Evolutionary conservation across 2,113 vertebrate species (phyloP).

Genomic region (Cynopterus brachyotis): DNA sequence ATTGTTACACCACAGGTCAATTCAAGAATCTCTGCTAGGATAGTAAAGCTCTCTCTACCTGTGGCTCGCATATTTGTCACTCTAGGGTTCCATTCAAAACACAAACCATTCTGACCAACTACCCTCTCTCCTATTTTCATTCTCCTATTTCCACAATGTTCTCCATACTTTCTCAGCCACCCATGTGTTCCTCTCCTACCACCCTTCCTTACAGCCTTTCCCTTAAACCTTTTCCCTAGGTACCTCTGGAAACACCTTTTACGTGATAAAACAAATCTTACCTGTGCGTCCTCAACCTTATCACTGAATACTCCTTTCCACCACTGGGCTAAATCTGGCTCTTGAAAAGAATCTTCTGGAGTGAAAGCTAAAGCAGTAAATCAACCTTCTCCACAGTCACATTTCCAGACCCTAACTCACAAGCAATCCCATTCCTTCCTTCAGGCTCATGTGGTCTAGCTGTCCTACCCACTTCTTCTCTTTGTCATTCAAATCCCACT

Average conservation of each 20-base stretch:
- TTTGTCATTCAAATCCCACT: neutral
- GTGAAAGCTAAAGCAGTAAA: neutral
- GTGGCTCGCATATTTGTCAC: neutral
- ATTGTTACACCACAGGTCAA: neutral
- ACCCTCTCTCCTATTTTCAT: neutral
- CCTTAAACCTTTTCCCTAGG: neutral
- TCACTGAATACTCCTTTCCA: neutral
- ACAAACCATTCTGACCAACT: neutral
- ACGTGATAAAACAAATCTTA: neutral
- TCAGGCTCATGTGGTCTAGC: neutral
- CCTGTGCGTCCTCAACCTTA: neutral
- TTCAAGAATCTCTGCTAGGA: neutral
- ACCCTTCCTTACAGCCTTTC: neutral
- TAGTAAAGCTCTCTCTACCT: neutral
- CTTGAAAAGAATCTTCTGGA: neutral
- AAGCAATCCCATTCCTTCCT: neutral
- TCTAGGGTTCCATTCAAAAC: neutral
- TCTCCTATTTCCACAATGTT: neutral
- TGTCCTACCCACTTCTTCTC: neutral
- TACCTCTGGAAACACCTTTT: neutral
- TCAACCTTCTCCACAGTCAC: neutral
- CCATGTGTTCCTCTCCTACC: neutral
- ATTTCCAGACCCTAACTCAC: neutral
- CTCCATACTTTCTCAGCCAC: neutral
- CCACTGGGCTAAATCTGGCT: neutral